Evolutionary conservation across 2,888 invertebrate genomes (phyloP), one percentile per base, ranked within the genome.

Genomic region (Lacanobia wlatinum): DNA sequence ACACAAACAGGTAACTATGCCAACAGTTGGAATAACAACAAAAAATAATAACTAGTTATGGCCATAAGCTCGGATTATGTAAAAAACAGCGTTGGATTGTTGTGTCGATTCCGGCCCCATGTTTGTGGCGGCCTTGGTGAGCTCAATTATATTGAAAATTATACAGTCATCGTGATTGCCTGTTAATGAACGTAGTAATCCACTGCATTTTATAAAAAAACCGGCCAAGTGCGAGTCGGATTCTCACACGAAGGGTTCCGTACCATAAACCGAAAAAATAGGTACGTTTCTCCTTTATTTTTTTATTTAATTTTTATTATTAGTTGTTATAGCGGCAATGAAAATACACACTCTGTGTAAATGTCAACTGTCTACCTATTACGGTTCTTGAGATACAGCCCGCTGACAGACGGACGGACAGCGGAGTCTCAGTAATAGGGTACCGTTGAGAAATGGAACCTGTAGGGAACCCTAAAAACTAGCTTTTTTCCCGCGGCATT

Each of bases 41-140:
- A 70, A 76, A 77, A 64, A 28, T 16, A 23, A 50, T 43, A 50
- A 82, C 55, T 18, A 46, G 78, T 78, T 82, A 50, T 76, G 58
- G 12, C 34, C 43, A 55, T 58, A 63, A 16, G 21, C 46, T 60
- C 10, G 10, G 0, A 28, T 55, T 59, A 59, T 28, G 52, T 78
- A 67, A 72, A 67, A 82, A 78, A 82, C 60, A n/a, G 40, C 18
- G 55, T 48, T 34, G 58, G 40, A 16, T 52, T 12, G 43, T 66
- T 40, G 62, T 62, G 59, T 70, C 23, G 23, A 50, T n/a, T 40
- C 46, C 58, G 78, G 70, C 34, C n/a, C 38, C 55, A 61, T 28
- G 78, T 52, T n/a, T 8, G 46, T 16, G 12, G 58, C 6, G 67
- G 28, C 79, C 79, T 79, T 79, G 70, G 50, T 18, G 53, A 10